Conservation (phyloP, 2,888 invertebrate species). For the Masnerella sp. region DNA sequence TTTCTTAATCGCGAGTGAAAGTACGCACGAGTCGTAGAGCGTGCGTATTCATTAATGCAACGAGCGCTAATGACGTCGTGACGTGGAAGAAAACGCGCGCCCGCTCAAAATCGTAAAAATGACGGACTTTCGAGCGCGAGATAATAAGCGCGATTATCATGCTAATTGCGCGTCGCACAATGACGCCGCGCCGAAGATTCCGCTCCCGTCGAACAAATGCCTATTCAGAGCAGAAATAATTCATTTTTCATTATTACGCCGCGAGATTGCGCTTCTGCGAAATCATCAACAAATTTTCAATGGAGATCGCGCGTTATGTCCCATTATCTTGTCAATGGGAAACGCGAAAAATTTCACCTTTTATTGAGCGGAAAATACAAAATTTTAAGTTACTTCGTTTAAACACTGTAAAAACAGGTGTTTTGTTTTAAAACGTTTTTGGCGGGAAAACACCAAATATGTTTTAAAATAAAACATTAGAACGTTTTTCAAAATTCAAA, state of each 20-base stretch:
- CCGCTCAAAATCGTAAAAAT: slow-evolving; percentile 39
- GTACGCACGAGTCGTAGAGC: slow-evolving; percentile 40
- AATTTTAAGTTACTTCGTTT: not conserved
- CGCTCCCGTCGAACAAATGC: slow-evolving; percentile 39
- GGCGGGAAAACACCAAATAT: no score
- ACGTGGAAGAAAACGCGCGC: slow-evolving; percentile 19
- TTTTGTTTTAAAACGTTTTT: no score
- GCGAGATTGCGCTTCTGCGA: slow-evolving; percentile 22
- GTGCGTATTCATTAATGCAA: slow-evolving; percentile 44
- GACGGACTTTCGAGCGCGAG: slow-evolving; percentile 49
- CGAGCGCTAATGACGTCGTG: slow-evolving; percentile 42
- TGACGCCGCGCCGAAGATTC: slow-evolving; percentile 27
- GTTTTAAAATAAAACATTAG: no score
- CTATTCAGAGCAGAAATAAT: slow-evolving; percentile 56
- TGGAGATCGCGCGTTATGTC: slow-evolving; percentile 14
- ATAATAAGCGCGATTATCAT: slow-evolving; percentile 52
- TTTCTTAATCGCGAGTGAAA: slow-evolving; percentile 58
- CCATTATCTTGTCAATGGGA: slow-evolving; percentile 17
- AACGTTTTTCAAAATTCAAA: no score
- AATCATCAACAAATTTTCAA: slow-evolving; percentile 44
- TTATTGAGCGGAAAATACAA: slow-evolving; percentile 1
- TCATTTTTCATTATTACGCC: slow-evolving; percentile 48
- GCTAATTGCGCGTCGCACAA: slow-evolving; percentile 50
- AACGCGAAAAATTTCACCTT: slow-evolving; percentile 32
- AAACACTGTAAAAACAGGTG: not conserved